Base-by-base conservation (phyloP, 2,888 invertebrate species). In the Dusona sp. region DNA sequence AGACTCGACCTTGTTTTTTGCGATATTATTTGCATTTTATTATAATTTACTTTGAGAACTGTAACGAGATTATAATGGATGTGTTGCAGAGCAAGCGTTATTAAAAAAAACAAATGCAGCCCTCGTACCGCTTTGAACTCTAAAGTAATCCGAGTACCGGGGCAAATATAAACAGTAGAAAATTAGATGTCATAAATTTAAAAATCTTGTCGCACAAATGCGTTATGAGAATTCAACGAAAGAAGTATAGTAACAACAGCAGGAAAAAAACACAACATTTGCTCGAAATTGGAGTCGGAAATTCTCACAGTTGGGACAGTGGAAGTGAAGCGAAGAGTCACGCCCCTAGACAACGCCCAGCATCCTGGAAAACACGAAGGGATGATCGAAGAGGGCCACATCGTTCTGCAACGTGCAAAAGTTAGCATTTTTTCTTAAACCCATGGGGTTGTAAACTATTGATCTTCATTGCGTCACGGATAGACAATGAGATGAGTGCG, bases 361-460 rank as follows among this genome's bases (percentile, higher is more conserved):
- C 33, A 29, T 61, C 54, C 54, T 29, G 38, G 51, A 73, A 54
- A 73, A 73, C 29, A 38, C 33, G 11, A 33, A 73, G 33, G 38
- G 57, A 73, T 25, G 11, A n/a, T 74, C 57, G 22, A 33, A 16
- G 25, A 61, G 61, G 61, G 61, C 29, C 29, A 29, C 61, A 29
- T 61, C 13, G 29, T 72, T 72, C 51, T 33, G 51, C 75, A 79
- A 64, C 45, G 77, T 65, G 77, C 33, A 65, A 77, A 77, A 72
- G 25, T 75, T 64, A 13, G 29, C 64, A 13, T 73, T 48, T 51
- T 79, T 67, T 36, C n/a, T 65, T 57, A 9, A n/a, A 48, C 29
- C 19, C 19, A n/a, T 19, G 19, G 74, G 88, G 88, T 87, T 89
- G 90, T 92, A 90, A 92, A 92, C 92, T 89, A 89, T 88, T 89